A percentile compares a stretch with the other conserved stretches of the same genome.
Conservation (phyloP, 2,113 vertebrate species). For the Mobula birostris region DNA sequence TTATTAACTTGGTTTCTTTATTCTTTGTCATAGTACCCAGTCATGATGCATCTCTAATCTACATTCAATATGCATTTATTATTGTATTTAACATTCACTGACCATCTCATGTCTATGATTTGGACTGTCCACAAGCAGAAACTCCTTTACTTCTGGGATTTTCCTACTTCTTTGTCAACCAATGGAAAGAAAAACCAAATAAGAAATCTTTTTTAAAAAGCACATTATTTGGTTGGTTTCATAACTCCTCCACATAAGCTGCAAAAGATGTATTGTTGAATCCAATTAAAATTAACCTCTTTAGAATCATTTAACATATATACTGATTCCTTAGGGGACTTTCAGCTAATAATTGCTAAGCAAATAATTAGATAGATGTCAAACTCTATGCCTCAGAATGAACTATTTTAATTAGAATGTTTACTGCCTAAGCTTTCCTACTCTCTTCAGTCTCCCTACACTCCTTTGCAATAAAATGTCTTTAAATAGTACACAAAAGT, state of each 20-base stretch:
- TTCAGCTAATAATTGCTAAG: neutral
- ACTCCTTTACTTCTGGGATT: neutral
- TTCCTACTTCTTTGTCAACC: neutral
- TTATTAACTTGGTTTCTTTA: too few species aligned
- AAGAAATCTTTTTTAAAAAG: neutral
- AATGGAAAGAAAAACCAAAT: neutral
- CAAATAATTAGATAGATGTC: neutral
- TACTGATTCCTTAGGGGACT: neutral
- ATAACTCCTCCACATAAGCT: neutral
- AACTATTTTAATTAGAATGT: neutral
- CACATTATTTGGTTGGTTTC: too few species aligned
- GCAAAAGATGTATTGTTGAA: neutral
- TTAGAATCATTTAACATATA: neutral
- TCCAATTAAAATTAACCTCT: neutral
- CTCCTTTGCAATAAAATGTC: neutral
- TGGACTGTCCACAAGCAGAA: neutral
- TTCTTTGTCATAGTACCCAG: too few species aligned
- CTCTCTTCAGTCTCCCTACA: neutral
- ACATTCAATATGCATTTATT: neutral
- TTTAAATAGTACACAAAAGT: neutral
- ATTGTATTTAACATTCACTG: neutral
- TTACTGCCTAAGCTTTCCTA: neutral
- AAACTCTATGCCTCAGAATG: neutral
- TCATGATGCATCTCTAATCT: neutral
- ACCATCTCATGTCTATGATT: neutral